These are phyloP conservation scores for Tanypteryx hageni DNA, from an alignment of 2,888 invertebrate species.

Conservation along the genomic window DNA sequence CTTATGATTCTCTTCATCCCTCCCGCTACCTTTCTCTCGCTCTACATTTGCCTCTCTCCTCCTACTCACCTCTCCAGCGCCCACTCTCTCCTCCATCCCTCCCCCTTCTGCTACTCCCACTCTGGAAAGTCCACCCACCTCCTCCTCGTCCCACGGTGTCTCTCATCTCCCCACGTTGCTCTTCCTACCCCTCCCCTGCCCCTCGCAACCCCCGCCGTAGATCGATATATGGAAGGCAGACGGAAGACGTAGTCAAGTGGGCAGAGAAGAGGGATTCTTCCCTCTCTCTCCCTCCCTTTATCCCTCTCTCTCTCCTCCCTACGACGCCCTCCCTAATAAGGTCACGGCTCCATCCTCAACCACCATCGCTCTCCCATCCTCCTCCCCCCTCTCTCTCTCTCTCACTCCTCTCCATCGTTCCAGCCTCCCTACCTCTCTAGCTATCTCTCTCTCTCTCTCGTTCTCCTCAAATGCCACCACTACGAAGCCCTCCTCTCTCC, in stretches of 20 bases:
- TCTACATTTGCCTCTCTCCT: not conserved
- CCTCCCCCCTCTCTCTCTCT: not conserved
- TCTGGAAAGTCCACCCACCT: not conserved
- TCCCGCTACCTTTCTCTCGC: not conserved
- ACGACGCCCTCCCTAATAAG: conserved; percentile 51
- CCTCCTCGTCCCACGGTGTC: conserved; percentile 79
- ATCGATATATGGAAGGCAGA: conserved; percentile 60
- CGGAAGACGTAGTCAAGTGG: conserved; percentile 48
- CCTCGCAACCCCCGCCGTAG: conserved; percentile 68
- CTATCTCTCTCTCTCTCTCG: not conserved
- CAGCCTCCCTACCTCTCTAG: too few relatives aligned
- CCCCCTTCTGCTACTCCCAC: not conserved
- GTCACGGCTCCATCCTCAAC: conserved; percentile 44
- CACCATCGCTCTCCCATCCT: not conserved
- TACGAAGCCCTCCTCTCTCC: too few relatives aligned
- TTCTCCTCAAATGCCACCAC: too few relatives aligned
- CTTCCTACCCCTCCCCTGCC: conserved; percentile 73
- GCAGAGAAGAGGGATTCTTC: conserved; percentile 34
- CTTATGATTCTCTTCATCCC: not conserved
- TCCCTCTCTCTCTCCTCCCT: not conserved
- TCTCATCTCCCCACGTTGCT: conserved; percentile 71
- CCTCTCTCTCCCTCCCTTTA: not conserved
- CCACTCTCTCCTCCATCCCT: not conserved
- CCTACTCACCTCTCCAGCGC: too few relatives aligned
- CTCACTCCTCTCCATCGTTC: too few relatives aligned